A percentile compares a stretch with the other conserved stretches of the same genome.
These are phyloP conservation scores for Malurus melanocephalus DNA, from an alignment of 2,113 vertebrate species.

Conservation along the genomic window DNA sequence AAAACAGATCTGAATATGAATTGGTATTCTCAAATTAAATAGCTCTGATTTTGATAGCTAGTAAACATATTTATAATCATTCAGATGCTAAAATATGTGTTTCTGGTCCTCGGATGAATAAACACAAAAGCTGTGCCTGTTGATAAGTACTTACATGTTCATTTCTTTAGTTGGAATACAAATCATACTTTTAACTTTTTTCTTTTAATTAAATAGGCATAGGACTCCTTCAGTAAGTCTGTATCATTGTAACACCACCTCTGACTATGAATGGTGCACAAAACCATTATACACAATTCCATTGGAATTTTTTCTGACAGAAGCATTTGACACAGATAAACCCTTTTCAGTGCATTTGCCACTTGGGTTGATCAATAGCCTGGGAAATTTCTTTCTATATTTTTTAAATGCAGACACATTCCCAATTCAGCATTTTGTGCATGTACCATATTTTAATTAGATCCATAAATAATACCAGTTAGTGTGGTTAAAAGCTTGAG, in stretches of 20 bases:
- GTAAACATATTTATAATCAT: constrained; percentile 58
- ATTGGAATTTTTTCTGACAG: neutral
- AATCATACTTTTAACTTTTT: neutral
- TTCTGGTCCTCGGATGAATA: constrained; percentile 51
- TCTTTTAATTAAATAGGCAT: neutral
- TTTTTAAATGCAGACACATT: neutral
- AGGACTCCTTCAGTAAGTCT: neutral
- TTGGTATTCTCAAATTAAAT: constrained; percentile 54
- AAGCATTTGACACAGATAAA: neutral
- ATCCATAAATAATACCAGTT: neutral
- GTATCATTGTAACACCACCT: neutral
- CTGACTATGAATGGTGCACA: neutral
- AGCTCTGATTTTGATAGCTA: constrained; percentile 61
- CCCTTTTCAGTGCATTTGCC: neutral
- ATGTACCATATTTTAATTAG: neutral
- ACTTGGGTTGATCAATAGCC: neutral
- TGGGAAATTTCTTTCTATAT: neutral
- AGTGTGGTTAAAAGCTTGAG: neutral
- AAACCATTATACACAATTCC: neutral
- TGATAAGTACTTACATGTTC: constrained; percentile 38
- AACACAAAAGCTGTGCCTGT: constrained; percentile 54
- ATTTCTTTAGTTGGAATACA: constrained; percentile 41
- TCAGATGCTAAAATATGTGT: constrained; percentile 61
- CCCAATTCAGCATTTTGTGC: neutral
- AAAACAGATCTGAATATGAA: constrained; percentile 56